These are phyloP conservation scores for Gadus macrocephalus DNA, from an alignment of 2,113 vertebrate species.

Conservation along the genomic window DNA sequence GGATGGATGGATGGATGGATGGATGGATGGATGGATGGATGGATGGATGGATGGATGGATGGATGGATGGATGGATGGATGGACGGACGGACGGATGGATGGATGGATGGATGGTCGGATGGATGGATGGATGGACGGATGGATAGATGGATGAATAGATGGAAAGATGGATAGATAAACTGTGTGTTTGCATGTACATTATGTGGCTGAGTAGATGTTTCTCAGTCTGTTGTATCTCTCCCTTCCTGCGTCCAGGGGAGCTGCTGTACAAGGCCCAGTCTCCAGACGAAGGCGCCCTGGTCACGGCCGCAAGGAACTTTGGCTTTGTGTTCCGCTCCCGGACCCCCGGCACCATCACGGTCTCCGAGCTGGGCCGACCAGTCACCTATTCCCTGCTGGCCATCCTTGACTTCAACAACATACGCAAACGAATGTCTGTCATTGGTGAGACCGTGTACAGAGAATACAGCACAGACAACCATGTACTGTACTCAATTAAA, in stretches of 20 bases:
- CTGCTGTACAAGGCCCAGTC: constrained; percentile 91
- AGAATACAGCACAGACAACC: background rate
- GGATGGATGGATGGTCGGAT: too few species aligned
- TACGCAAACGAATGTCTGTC: constrained; percentile 93
- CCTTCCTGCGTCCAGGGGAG: constrained; percentile 68
- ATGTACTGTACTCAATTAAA: background rate
- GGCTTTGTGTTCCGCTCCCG: constrained; percentile 90
- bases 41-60: too few species aligned
- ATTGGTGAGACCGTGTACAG: constrained; percentile 72
- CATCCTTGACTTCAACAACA: constrained; percentile 93
- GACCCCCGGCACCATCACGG: constrained; percentile 83
- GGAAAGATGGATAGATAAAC: too few species aligned
- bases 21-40: too few species aligned
- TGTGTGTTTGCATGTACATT: background rate
- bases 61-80: too few species aligned
- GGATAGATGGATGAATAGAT: too few species aligned
- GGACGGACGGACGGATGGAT: too few species aligned
- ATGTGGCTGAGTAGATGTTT: background rate
- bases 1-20: too few species aligned
- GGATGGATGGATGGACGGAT: too few species aligned
- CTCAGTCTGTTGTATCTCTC: background rate
- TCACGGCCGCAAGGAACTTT: constrained; percentile 87
- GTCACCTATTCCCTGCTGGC: constrained; percentile 87
- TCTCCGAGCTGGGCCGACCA: constrained; percentile 79
- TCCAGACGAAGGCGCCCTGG: constrained; percentile 87